Evolutionary conservation across 2,888 invertebrate species (phyloP).

Genomic region (Leptodirus hochenwartii): DNA sequence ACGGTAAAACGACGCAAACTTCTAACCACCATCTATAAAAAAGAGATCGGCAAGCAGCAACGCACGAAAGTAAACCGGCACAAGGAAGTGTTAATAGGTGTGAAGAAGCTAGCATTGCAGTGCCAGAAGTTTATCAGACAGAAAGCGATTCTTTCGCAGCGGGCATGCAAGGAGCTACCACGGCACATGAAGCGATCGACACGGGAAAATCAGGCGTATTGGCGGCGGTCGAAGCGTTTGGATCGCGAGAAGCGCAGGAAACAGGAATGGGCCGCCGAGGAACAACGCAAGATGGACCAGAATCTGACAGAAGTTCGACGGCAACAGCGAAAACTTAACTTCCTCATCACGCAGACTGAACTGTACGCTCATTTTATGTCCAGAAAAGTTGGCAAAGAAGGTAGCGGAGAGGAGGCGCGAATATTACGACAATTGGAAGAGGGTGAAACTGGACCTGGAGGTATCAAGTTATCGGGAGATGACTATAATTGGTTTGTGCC

Average conservation of each 20-base stretch:
- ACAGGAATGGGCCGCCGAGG: constrained; percentile 85
- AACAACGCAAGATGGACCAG: constrained; percentile 82
- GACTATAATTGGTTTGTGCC: constrained; percentile 53
- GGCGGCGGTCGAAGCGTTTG: constrained; percentile 87
- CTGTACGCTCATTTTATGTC: constrained; percentile 96
- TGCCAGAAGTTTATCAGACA: constrained; percentile 67
- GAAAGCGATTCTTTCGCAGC: constrained; percentile 44
- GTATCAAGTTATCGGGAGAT: too few relatives aligned
- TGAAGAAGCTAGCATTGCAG: constrained; percentile 65
- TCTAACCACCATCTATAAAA: constrained; percentile 80
- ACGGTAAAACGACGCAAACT: constrained; percentile 68
- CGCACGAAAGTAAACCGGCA: constrained; percentile 70
- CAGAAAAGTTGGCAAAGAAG: constrained; percentile 58
- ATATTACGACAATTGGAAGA: constrained; percentile 82
- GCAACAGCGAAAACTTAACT: constrained; percentile 87
- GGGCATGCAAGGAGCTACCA: constrained; percentile 82
- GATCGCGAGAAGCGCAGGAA: constrained; percentile 78
- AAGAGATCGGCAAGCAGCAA: constrained; percentile 84
- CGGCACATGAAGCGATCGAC: constrained; percentile 82
- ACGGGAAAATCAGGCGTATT: constrained; percentile 81
- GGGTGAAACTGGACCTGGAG: constrained; percentile 50
- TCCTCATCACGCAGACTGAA: constrained; percentile 91
- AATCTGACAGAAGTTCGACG: constrained; percentile 74
- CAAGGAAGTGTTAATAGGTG: constrained; percentile 69
- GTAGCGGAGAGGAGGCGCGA: constrained; percentile 52